A percentile compares a stretch with the other conserved stretches of the same genome.
These are phyloP conservation scores for Ambastaia sidthimunki DNA, from an alignment of 2,797 vertebrate genomes.

Conservation along the genomic window DNA sequence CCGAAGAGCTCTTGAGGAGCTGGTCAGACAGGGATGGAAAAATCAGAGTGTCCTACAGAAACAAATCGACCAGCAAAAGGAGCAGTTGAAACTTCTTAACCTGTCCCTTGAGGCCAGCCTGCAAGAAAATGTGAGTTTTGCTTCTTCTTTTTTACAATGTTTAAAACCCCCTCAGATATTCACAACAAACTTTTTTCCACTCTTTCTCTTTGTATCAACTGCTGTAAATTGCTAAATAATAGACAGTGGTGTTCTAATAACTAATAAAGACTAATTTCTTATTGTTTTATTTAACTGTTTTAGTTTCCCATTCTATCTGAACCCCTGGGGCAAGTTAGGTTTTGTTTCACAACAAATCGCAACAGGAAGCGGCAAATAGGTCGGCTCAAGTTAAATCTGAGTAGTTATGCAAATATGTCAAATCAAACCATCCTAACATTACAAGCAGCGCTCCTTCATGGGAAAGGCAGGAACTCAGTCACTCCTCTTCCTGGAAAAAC, in stretches of 20 bases:
- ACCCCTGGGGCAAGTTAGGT: neutral
- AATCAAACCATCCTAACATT: conserved; percentile 41
- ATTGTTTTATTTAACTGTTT: neutral
- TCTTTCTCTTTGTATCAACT: neutral
- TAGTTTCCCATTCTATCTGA: neutral
- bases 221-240: neutral
- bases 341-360: conserved; percentile 26
- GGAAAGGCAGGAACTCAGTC: conserved; percentile 1
- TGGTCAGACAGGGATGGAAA: conserved; percentile 52
- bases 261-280: neutral
- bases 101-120: conserved; percentile 62
- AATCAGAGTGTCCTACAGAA: conserved; percentile 42
- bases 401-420: conserved; percentile 53
- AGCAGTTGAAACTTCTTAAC: conserved; percentile 61
- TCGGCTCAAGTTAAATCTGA: neutral
- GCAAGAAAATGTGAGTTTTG: conserved; percentile 68
- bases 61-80: conserved; percentile 48
- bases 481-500: conserved; percentile 46
- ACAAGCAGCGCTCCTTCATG: conserved; percentile 16
- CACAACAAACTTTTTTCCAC: conserved; percentile 39
- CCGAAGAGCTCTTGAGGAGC: conserved; percentile 67
- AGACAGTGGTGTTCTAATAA: neutral
- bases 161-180: conserved; percentile 54
- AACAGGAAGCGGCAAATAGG: conserved; percentile 5
- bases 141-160: neutral